Base-by-base conservation (phyloP, 2,888 invertebrate species). In the Parnassius mnemosyne region DNA sequence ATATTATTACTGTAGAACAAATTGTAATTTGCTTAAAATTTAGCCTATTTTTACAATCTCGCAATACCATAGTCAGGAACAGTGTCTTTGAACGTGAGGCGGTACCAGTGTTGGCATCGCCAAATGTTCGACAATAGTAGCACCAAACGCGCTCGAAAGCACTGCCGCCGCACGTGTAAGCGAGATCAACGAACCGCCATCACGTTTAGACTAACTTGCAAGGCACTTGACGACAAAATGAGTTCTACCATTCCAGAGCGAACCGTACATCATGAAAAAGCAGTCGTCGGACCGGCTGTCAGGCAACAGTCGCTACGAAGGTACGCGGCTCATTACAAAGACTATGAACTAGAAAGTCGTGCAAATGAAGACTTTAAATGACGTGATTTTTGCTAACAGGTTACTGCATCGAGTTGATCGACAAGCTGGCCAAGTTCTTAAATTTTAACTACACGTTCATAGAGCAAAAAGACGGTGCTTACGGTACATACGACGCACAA, bases 261-360 rank as follows among this genome's bases (percentile, higher is more conserved):
- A 93, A 54, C 98, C 98, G 0, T 98, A 98, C 77, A 95, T 96
- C n/a, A 97, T 97, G 96, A 81, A 94, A 53, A 96, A 94, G 74
- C 93, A 95, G 71, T 94, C 95, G 0, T 83, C 93, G 3, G 85
- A 79, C 2, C 89, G 92, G 42, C 87, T 96, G 54, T 87, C 91
- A 3, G 97, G 97, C 3, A 97, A 97, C 76, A 95, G 95, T 59
- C 94, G 95, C 44, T 97, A 94, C 79, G 97, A 97, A 86, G 97
- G 97, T 67, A 63, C 61, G 64, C 49, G 2, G 46, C 46, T 11
- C n/a, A n/a, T 11, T n/a, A 46, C n/a, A 46, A 46, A 46, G 7
- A 46, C 46, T 5, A 46, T 12, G 3, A 46, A 7, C 46, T 46
- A 11, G 0, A 3, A n/a, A n/a, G n/a, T 10, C 3, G 7, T 12